phyloP scores from a whole-genome alignment of 2,113 vertebrate genomes.

The Ramphastos sulfuratus region DNA sequence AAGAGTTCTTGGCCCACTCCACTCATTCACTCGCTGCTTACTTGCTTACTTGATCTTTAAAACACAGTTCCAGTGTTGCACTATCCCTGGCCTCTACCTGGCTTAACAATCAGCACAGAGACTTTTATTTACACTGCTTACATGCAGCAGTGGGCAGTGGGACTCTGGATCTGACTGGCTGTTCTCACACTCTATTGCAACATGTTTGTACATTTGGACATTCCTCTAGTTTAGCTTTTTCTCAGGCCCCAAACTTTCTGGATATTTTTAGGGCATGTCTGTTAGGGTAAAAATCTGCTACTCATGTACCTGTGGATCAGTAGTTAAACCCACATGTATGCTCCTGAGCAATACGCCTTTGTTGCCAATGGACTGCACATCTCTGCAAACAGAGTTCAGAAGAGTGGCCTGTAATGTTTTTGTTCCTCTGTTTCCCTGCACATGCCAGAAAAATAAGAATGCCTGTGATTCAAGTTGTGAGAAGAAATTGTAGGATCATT shows the following conservation, averaged over 20 bases:
- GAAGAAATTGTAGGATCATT: not conserved
- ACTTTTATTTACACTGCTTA: not conserved
- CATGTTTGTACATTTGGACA: not conserved
- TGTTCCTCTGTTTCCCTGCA: not conserved
- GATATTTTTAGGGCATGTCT: not conserved
- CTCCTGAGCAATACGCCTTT: not conserved
- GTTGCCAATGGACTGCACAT: not conserved
- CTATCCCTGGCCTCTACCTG: not conserved
- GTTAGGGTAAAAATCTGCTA: not conserved
- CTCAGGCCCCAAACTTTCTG: not conserved
- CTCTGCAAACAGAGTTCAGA: not conserved
- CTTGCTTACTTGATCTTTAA: not conserved
- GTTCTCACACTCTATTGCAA: not conserved
- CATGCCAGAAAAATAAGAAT: not conserved
- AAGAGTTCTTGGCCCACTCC: not conserved
- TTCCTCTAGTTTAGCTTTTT: not conserved
- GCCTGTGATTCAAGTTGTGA: not conserved
- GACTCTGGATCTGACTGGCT: not conserved
- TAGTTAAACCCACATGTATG: not conserved
- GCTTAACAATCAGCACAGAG: not conserved
- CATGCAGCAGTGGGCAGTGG: fast-evolving
- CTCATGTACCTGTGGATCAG: not conserved
- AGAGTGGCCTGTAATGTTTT: not conserved
- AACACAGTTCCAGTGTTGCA: not conserved
- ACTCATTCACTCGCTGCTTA: not conserved